Conservation (phyloP, 2,113 vertebrate genomes). For the Benitochromis conjunctus region DNA sequence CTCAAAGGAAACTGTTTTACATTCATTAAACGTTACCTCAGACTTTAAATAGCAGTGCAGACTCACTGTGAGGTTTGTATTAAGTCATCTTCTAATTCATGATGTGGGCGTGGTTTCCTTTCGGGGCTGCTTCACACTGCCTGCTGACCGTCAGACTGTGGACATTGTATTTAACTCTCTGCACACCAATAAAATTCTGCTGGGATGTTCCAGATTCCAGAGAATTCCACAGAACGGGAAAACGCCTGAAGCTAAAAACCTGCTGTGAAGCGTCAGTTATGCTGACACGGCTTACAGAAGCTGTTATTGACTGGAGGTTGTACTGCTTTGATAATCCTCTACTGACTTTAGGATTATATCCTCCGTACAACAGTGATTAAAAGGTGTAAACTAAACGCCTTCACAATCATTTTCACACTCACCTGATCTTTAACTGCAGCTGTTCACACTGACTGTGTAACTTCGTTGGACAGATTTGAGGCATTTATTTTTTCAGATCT, state of each 20-base stretch:
- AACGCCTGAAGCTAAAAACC: background rate
- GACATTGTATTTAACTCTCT: background rate
- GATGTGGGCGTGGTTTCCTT: background rate
- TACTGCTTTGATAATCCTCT: background rate
- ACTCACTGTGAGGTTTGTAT: background rate
- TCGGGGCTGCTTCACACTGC: fast-evolving
- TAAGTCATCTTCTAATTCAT: background rate
- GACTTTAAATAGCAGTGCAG: background rate
- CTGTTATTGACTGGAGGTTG: background rate
- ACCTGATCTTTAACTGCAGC: background rate
- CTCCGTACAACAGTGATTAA: background rate
- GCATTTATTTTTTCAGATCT: background rate
- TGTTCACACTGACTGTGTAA: background rate
- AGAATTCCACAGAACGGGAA: background rate
- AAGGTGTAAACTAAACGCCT: background rate
- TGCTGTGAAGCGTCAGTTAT: background rate
- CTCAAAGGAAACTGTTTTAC: background rate
- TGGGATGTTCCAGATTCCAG: background rate
- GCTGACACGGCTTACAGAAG: background rate
- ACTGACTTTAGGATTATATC: background rate
- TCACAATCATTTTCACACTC: background rate
- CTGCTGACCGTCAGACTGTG: background rate
- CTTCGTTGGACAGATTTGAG: background rate
- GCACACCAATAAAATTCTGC: background rate
- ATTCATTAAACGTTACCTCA: background rate